phyloP scores from a whole-genome alignment of 2,888 invertebrate genomes.

The Chrysina gloriosa region DNA sequence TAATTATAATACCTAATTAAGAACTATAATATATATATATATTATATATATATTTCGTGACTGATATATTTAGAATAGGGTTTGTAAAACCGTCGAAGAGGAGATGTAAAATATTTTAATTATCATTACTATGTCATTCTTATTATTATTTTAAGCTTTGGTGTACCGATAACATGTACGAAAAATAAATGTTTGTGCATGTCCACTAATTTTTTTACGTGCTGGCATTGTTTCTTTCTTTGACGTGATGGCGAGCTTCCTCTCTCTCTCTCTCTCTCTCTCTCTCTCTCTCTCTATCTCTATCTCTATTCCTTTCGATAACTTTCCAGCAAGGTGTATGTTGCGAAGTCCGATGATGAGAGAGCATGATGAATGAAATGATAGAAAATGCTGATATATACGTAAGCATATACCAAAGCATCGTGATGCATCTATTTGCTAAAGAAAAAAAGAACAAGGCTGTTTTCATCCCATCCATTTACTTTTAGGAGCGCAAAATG shows the following conservation, averaged over 20 bases:
- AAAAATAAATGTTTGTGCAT: constrained; percentile 66
- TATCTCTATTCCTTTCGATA: no score
- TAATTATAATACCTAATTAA: constrained; percentile 33
- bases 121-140: constrained; percentile 43
- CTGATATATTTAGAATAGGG: constrained; percentile 57
- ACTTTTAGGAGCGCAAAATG: constrained; percentile 25
- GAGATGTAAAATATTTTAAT: constrained; percentile 50
- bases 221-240: constrained; percentile 48
- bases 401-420: constrained; percentile 9
- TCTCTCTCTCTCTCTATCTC: no score
- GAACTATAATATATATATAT: constrained; percentile 24
- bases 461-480: constrained; percentile 35
- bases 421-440: constrained; percentile 28
- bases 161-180: constrained; percentile 63
- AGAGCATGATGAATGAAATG: constrained; percentile 27
- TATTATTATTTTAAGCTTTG: constrained; percentile 54
- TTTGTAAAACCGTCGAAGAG: constrained; percentile 52
- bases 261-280: background rate
- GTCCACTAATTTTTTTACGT: constrained; percentile 63
- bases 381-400: background rate
- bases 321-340: no score
- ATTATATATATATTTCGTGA: constrained; percentile 53
- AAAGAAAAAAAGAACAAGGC: constrained; percentile 8
- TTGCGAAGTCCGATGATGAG: background rate
- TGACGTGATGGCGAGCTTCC: background rate